These are phyloP conservation scores for Thunnus thynnus DNA, from an alignment of 2,113 vertebrate genomes.

Conservation along the genomic window DNA sequence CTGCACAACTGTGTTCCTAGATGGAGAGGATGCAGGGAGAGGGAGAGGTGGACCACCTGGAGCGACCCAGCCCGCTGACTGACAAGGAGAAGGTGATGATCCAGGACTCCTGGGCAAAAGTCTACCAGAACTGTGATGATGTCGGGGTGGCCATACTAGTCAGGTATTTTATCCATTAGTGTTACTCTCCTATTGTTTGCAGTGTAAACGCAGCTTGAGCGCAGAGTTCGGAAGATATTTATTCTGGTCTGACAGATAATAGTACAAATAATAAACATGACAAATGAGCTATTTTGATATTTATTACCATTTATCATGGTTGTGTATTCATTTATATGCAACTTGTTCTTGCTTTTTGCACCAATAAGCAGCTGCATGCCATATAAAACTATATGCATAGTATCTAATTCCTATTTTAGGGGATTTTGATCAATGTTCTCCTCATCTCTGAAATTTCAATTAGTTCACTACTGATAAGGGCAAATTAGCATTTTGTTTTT, in stretches of 20 bases:
- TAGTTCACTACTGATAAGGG: neutral
- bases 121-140: constrained; percentile 80
- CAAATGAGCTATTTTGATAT: neutral
- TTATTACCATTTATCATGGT: neutral
- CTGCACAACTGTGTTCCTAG: constrained; percentile 69
- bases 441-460: constrained; percentile 4
- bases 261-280: neutral
- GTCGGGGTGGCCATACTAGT: constrained; percentile 82
- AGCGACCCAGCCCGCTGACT: constrained; percentile 73
- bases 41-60: constrained; percentile 68
- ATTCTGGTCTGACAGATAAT: neutral
- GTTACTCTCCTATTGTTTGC: constrained; percentile 3
- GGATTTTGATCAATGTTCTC: neutral
- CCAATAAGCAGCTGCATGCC: neutral
- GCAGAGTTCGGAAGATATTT: neutral
- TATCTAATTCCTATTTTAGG: neutral
- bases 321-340: neutral
- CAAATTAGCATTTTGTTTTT: neutral
- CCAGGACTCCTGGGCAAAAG: constrained; percentile 82
- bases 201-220: neutral
- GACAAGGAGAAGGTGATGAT: constrained; percentile 78
- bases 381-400: neutral
- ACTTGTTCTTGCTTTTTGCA: neutral
- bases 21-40: constrained; percentile 79
- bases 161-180: constrained; percentile 70